Evolutionary conservation across 2,113 vertebrate genomes (phyloP).

Genomic region (Rhodinocichla rosea): DNA sequence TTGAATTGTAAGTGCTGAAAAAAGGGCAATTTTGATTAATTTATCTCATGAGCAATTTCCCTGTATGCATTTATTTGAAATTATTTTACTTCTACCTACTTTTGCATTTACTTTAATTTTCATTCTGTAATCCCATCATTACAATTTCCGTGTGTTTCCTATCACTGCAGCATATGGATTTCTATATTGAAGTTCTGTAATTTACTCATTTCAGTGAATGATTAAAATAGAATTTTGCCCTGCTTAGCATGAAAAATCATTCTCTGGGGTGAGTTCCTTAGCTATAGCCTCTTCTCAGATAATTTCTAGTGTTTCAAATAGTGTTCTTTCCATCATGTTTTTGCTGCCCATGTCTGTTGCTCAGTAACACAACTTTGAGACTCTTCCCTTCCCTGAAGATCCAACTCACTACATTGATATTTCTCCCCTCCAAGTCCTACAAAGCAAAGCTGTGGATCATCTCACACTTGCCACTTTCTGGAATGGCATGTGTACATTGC

Average conservation of each 20-base stretch:
- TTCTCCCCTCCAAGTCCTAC: not conserved
- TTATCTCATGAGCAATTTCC: not conserved
- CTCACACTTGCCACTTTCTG: not conserved
- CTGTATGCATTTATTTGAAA: not conserved
- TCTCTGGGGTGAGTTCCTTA: not conserved
- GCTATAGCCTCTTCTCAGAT: not conserved
- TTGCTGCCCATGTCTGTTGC: not conserved
- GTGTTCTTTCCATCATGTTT: not conserved
- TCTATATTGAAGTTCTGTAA: not conserved
- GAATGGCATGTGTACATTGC: not conserved
- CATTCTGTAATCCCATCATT: not conserved
- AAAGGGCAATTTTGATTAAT: not conserved
- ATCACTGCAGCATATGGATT: not conserved
- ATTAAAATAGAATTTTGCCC: not conserved
- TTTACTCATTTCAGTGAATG: not conserved
- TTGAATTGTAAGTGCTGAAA: not conserved
- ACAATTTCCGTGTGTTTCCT: not conserved
- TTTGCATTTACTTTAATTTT: constrained; percentile 1
- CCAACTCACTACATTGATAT: not conserved
- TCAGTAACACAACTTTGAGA: not conserved
- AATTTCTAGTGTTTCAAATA: not conserved
- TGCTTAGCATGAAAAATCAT: not conserved
- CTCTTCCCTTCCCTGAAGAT: not conserved
- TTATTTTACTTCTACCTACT: not conserved
- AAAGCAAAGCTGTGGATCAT: not conserved